These are phyloP conservation scores for Drosophila suzukii DNA, from an alignment of 1,140 invertebrate species.

Conservation along the genomic window DNA sequence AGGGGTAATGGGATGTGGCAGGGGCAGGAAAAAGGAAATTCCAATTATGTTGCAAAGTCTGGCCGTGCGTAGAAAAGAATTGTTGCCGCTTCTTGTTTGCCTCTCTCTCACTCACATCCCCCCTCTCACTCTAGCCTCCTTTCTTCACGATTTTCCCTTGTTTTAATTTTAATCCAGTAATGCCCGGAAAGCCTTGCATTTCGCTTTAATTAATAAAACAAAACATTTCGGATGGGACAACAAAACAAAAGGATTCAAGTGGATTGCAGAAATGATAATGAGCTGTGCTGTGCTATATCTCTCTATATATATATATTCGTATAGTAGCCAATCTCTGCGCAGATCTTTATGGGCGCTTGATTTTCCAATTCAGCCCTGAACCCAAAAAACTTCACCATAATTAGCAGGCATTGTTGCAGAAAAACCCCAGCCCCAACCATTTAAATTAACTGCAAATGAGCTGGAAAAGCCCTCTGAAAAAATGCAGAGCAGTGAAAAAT, in stretches of 20 bases:
- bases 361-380: slow-evolving; percentile 21
- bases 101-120: background rate
- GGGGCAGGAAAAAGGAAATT: slow-evolving; percentile 78
- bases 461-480: slow-evolving; percentile 17
- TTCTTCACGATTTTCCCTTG: slow-evolving; percentile 40
- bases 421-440: slow-evolving; percentile 20
- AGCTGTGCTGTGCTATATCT: slow-evolving; percentile 13
- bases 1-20: background rate
- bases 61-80: slow-evolving; percentile 78
- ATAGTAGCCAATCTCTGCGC: slow-evolving; percentile 11
- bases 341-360: slow-evolving; percentile 38
- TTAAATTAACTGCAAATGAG: slow-evolving; percentile 75
- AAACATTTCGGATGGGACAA: slow-evolving; percentile 34
- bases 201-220: slow-evolving; percentile 67
- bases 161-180: slow-evolving; percentile 73
- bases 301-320: slow-evolving; percentile 1
- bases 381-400: slow-evolving; percentile 70
- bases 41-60: slow-evolving; percentile 80
- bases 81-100: slow-evolving; percentile 61
- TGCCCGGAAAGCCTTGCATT: slow-evolving; percentile 21
- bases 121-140: background rate
- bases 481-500: too few relatives aligned
- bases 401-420: slow-evolving; percentile 67
- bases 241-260: slow-evolving; percentile 40
- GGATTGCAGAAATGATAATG: slow-evolving; percentile 42